These are phyloP conservation scores for Coleophora deauratella DNA, from an alignment of 2,888 invertebrate genomes.

Conservation along the genomic window DNA sequence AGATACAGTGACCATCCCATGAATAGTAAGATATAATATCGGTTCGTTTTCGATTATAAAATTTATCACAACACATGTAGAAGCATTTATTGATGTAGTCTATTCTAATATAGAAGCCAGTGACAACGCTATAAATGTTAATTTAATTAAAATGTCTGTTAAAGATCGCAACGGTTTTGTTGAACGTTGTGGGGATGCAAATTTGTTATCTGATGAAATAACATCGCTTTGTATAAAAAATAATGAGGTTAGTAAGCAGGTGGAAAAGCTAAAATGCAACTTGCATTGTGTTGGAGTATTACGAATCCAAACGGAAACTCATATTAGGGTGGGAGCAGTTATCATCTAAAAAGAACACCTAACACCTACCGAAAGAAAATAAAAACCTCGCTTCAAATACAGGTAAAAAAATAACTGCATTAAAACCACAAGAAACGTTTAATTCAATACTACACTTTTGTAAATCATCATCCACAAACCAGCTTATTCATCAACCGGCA, in stretches of 20 bases:
- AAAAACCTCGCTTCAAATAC: too few relatives aligned
- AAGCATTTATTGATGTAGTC: conserved; percentile 18
- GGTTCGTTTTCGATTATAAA: conserved; percentile 9
- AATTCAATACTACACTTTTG: too few relatives aligned
- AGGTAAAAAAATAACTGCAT: too few relatives aligned
- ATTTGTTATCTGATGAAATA: conserved; percentile 4
- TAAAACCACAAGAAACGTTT: not conserved
- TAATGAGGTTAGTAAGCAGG: too few relatives aligned
- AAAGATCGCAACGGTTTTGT: too few relatives aligned
- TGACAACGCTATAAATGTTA: conserved; percentile 36
- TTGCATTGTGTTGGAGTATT: too few relatives aligned
- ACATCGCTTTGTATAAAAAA: conserved; percentile 3
- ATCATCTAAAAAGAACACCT: too few relatives aligned
- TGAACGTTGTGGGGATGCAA: not conserved
- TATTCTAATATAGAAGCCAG: conserved; percentile 27
- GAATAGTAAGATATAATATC: conserved; percentile 19
- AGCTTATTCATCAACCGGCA: conserved; percentile 9
- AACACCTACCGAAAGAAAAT: too few relatives aligned
- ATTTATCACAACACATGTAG: conserved; percentile 9
- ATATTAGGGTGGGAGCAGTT: too few relatives aligned
- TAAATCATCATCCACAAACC: too few relatives aligned
- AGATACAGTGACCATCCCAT: conserved; percentile 18
- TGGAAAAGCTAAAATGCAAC: too few relatives aligned
- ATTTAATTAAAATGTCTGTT: conserved; percentile 22
- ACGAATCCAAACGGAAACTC: too few relatives aligned